Evolutionary conservation across 1,140 invertebrate species (phyloP).

Genomic region (Coelopa frigida): DNA sequence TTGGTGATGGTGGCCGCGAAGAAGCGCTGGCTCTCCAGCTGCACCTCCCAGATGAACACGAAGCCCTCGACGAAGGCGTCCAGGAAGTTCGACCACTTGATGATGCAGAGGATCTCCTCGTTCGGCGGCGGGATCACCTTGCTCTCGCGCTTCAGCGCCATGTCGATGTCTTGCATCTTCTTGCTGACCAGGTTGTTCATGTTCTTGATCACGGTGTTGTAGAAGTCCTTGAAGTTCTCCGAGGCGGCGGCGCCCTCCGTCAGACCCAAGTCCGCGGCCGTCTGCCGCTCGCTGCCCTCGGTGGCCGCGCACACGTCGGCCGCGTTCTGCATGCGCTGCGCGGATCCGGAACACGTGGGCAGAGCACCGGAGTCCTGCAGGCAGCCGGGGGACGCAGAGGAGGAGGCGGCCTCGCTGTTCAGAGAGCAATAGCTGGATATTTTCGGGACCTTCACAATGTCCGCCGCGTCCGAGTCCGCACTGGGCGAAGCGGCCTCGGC

Average conservation of each 20-base stretch:
- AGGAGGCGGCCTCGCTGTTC: constrained; percentile 7
- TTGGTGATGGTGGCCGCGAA: constrained; percentile 33
- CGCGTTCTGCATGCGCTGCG: background rate
- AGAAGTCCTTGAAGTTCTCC: constrained; percentile 18
- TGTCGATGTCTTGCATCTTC: constrained; percentile 41
- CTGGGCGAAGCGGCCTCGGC: too few relatives aligned
- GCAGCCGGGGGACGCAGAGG: background rate
- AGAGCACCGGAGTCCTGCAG: background rate
- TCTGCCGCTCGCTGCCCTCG: too few relatives aligned
- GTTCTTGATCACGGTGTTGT: constrained; percentile 32
- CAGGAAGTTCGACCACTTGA: constrained; percentile 38
- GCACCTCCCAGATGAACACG: constrained; percentile 38
- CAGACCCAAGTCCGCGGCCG: background rate
- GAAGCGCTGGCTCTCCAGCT: constrained; percentile 23
- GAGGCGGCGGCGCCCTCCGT: background rate
- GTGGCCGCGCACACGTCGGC: constrained; percentile 9
- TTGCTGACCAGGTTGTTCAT: constrained; percentile 39
- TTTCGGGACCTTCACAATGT: constrained; percentile 27
- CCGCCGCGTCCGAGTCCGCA: too few relatives aligned
- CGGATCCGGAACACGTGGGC: background rate
- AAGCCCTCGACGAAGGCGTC: constrained; percentile 28
- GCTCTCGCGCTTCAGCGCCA: constrained; percentile 34
- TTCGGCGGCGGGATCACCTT: constrained; percentile 38
- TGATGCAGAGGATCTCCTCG: constrained; percentile 36
- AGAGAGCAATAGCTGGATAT: constrained; percentile 32